Percentiles rank a stretch among this genome's conserved stretches.
phyloP scores from a whole-genome alignment of 1,140 invertebrate species.

The Ruditapes philippinarum region DNA sequence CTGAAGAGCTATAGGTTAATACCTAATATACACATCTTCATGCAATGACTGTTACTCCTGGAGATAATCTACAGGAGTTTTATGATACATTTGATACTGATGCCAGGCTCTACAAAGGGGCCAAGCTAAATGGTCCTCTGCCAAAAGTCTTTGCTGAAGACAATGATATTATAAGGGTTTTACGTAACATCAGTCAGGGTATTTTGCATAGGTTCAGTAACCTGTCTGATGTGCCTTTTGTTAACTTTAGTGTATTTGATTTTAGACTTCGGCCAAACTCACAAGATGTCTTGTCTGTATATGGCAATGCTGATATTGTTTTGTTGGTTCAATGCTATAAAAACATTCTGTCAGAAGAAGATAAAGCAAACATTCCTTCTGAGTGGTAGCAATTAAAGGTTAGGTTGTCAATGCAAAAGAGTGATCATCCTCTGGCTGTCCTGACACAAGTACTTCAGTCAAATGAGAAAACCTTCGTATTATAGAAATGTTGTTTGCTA shows the following conservation, averaged over 20 bases:
- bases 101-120: neutral
- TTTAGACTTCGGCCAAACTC: conserved; percentile 12
- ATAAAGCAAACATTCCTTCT: neutral
- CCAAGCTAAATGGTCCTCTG: conserved; percentile 13
- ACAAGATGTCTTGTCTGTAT: conserved; percentile 2
- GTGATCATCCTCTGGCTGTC: neutral
- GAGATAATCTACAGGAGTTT: neutral
- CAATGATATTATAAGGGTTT: neutral
- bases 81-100: conserved; percentile 11
- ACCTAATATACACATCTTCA: conserved; percentile 22
- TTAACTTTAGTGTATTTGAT: conserved; percentile 9
- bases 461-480: neutral
- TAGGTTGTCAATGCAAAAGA: neutral
- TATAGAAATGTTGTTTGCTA: neutral
- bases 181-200: neutral
- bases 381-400: conserved; percentile 38
- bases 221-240: neutral
- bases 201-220: conserved; percentile 13
- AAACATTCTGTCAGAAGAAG: neutral
- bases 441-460: neutral
- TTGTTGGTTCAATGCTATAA: neutral
- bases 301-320: conserved; percentile 4
- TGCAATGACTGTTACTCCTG: conserved; percentile 37
- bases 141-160: conserved; percentile 3
- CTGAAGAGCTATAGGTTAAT: no score